Conservation (phyloP, 2,113 vertebrate species). For the Girardinichthys multiradiatus region DNA sequence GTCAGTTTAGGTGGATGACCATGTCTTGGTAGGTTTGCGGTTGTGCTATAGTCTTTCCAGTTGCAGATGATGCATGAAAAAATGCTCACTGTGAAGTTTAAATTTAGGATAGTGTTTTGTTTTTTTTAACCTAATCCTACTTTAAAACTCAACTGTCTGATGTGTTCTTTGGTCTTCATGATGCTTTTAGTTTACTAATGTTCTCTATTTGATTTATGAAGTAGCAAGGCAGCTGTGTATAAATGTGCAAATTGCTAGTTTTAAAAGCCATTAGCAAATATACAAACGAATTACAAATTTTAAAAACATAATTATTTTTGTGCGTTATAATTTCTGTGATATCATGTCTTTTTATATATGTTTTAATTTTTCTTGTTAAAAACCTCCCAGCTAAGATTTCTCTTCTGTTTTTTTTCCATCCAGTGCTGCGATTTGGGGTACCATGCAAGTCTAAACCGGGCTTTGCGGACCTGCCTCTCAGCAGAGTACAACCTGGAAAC, state of each 20-base stretch:
- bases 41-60: too few relatives aligned
- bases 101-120: neutral
- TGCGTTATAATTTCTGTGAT: neutral
- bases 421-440: slow-evolving; percentile 98
- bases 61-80: neutral
- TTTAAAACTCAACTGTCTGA: neutral
- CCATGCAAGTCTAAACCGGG: slow-evolving; percentile 95
- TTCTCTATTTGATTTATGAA: neutral
- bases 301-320: neutral
- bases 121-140: neutral
- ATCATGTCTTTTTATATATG: neutral
- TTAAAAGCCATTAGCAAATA: neutral
- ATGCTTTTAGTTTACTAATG: neutral
- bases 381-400: neutral
- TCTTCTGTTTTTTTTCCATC: neutral
- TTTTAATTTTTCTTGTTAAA: neutral
- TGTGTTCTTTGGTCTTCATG: neutral
- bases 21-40: too few relatives aligned
- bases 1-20: too few relatives aligned
- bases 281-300: neutral
- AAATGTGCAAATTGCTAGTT: neutral
- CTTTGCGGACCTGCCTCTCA: slow-evolving; percentile 94
- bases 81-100: neutral
- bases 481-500: slow-evolving; percentile 99
- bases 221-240: neutral